Evolutionary conservation across 92 coral and sea anemone genomes (phyloP).

Genomic region (Micromussa lordhowensis): DNA sequence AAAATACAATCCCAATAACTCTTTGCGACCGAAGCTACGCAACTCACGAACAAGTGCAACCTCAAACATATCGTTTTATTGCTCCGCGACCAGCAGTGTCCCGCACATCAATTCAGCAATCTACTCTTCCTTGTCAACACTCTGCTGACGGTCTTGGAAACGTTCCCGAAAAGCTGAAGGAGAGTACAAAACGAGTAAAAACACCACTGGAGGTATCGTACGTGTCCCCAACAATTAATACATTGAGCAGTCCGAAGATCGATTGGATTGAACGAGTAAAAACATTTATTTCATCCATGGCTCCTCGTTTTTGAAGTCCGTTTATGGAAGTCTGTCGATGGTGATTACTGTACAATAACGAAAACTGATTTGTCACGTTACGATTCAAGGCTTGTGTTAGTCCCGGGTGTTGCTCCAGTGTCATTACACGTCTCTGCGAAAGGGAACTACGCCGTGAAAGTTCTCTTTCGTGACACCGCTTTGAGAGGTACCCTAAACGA

Average conservation of each 20-base stretch:
- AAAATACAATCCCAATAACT: background rate
- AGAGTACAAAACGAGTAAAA: too few relatives aligned
- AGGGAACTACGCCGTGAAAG: too few relatives aligned
- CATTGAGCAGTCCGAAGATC: too few relatives aligned
- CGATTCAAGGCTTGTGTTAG: background rate
- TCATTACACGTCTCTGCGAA: too few relatives aligned
- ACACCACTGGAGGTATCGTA: too few relatives aligned
- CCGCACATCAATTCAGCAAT: background rate
- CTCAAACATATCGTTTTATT: background rate
- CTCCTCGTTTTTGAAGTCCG: background rate
- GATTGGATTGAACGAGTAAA: background rate
- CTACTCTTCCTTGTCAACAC: too few relatives aligned
- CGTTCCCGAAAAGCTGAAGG: too few relatives aligned
- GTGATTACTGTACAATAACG: background rate
- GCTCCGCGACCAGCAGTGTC: constrained; percentile 5
- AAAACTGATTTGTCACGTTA: background rate
- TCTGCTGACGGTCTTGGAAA: too few relatives aligned
- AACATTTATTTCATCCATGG: background rate
- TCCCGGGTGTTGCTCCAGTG: too few relatives aligned
- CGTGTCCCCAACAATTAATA: too few relatives aligned
- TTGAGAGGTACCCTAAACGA: background rate
- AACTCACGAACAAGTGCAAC: background rate
- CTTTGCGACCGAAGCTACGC: background rate
- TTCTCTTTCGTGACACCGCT: background rate
- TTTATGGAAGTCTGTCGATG: too few relatives aligned